These are phyloP conservation scores for Alentia gelatinosa DNA, from an alignment of 2,888 invertebrate species.

Conservation along the genomic window DNA sequence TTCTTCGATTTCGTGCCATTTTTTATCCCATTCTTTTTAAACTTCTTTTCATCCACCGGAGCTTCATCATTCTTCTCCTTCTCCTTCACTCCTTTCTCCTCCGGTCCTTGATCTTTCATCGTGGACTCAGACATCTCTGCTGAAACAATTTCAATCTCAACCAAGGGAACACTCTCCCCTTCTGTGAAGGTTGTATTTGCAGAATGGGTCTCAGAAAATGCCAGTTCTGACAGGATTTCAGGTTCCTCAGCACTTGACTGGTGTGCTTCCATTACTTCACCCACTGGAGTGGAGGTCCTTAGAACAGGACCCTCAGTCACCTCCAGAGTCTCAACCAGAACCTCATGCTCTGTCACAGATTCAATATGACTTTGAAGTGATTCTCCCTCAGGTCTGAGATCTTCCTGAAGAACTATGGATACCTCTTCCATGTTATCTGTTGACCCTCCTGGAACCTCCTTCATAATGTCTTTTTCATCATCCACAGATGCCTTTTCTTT, in stretches of 20 bases:
- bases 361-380: background rate
- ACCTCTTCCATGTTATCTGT: constrained; percentile 42
- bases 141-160: constrained; percentile 45
- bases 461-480: constrained; percentile 84
- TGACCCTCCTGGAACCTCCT: background rate
- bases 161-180: background rate
- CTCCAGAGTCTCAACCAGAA: background rate
- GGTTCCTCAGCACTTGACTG: background rate
- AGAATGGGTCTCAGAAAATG: background rate
- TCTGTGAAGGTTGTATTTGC: constrained; percentile 34
- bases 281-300: background rate
- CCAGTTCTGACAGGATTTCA: background rate
- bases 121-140: constrained; percentile 51
- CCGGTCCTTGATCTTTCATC: background rate
- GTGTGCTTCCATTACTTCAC: background rate
- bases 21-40: constrained; percentile 61
- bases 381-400: background rate
- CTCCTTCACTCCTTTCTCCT: constrained; percentile 58
- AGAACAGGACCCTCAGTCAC: constrained; percentile 10
- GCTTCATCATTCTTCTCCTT: constrained; percentile 59
- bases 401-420: background rate
- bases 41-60: constrained; percentile 54
- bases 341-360: constrained; percentile 31
- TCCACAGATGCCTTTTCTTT: constrained; percentile 83
- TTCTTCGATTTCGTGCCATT: constrained; percentile 58